Conservation (phyloP, 2,797 vertebrate species). For the Epinephelus coioides region DNA sequence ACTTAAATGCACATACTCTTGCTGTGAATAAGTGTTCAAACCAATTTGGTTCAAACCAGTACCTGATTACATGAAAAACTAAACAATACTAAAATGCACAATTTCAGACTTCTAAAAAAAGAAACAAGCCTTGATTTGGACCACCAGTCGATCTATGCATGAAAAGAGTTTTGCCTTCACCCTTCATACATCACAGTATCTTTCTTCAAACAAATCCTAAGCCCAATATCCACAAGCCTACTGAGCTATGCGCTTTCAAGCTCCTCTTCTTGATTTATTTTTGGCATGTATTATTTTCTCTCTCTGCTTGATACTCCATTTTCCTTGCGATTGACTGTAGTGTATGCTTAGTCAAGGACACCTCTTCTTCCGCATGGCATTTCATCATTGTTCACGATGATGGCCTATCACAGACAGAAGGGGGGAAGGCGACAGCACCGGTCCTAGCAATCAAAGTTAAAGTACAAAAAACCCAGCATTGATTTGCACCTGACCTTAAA, state of each 20-base stretch:
- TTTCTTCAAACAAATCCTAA: slow-evolving; percentile 60
- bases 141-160: slow-evolving; percentile 15
- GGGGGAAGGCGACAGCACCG: slow-evolving; percentile 37
- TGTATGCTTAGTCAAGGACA: slow-evolving; percentile 59
- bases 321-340: slow-evolving; percentile 50
- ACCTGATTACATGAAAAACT: slow-evolving; percentile 2
- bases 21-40: not conserved
- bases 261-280: slow-evolving; percentile 52
- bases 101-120: not conserved
- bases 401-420: slow-evolving; percentile 52
- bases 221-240: slow-evolving; percentile 51
- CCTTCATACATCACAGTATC: slow-evolving; percentile 55
- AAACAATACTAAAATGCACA: slow-evolving; percentile 16
- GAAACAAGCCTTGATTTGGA: slow-evolving; percentile 8
- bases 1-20: not conserved
- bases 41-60: not conserved
- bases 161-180: slow-evolving; percentile 40
- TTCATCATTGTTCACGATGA: slow-evolving; percentile 69
- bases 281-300: slow-evolving; percentile 50
- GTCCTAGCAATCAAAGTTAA: slow-evolving; percentile 61
- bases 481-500: slow-evolving; percentile 80
- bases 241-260: slow-evolving; percentile 48
- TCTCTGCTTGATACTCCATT: slow-evolving; percentile 53
- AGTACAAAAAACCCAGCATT: slow-evolving; percentile 68
- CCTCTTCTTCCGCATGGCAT: slow-evolving; percentile 37